Base-by-base conservation (phyloP, 2,888 invertebrate species). In the Taenaris catops region DNA sequence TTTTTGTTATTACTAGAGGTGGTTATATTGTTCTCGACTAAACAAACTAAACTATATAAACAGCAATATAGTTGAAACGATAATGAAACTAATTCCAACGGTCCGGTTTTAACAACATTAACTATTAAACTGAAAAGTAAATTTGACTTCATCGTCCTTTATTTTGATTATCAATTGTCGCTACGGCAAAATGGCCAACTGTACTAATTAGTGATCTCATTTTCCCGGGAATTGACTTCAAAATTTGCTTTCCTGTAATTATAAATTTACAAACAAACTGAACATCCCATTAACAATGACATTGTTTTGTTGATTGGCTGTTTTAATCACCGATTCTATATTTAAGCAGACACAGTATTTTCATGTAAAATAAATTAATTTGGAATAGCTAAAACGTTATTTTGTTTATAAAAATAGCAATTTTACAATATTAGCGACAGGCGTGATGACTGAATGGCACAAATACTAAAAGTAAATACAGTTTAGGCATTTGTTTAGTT, bases 191-290 rank as follows among this genome's bases (percentile, higher is more conserved):
- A 39, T 37, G 39, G 35, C 26, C 28, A 37, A 38, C 38, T 24
- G 31, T 32, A 31, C 47, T 49, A 49, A 49, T 47, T 49, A 49
- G 43, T 41, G 43, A 49, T 46, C 46, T 45, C 50, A 44, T 46
- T 52, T 43, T 35, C 29, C 34, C 33, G 28, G 34, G 39, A 46
- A 44, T 45, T 41, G 41, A 41, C 45, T 47, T 37, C 29, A 37
- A 49, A 41, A 47, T 46, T 44, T 38, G 46, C 44, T 48, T 46
- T 44, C 35, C 41, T 44, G 44, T 42, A 38, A 43, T 46, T 48
- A 46, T 46, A 41, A 44, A 44, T 48, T 39, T 37, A 46, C 43
- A 46, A 46, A 46, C 38, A 44, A 33, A 38, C 31, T 42, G 44
- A 41, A 41, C 44, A 43, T 47, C 43, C 43, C 49, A 45, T 49